Base-by-base conservation (phyloP, 1,140 invertebrate genomes). In the Penaeus vannamei region DNA sequence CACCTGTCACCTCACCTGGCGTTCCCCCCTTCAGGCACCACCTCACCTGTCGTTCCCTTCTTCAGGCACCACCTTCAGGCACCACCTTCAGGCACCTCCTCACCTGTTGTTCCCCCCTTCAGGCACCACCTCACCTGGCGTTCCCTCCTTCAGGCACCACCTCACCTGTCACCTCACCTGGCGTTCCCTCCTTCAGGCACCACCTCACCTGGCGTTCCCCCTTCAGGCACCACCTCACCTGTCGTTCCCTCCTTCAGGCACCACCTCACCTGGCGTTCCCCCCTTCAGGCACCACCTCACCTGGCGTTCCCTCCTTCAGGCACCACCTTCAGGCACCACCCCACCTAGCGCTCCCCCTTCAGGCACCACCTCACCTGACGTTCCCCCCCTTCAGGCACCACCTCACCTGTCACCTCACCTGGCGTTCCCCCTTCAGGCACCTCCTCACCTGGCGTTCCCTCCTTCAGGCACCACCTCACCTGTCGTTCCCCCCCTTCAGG, bases 131-230 rank as follows among this genome's bases (percentile, higher is more conserved):
- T 86, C 26, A 87, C 86, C 86, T 93, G 92, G n/a, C n/a, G n/a
- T n/a, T n/a, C n/a, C n/a, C n/a, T 7, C 36, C 36, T 42, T 42
- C 4, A 7, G 36, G 36, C 4, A 7, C 36, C 36, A 19, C 10
- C 84, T 86, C 26, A 87, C 86, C 86, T 93, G 92, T 95, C 95
- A n/a, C n/a, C n/a, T n/a, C n/a, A n/a, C n/a, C n/a, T n/a, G n/a
- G n/a, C n/a, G n/a, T n/a, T n/a, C n/a, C n/a, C n/a, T 7, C 36
- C 36, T 42, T 42, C 4, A 7, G 36, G 36, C 4, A 7, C 36
- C 36, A 19, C 10, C 84, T 86, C 26, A 87, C 86, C 86, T 93
- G 92, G n/a, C n/a, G n/a, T n/a, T n/a, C n/a, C n/a, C 36, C 36
- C 36, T 42, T 42, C 4, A 7, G 36, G 36, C 4, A 7, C 36